Conservation (phyloP, 2,797 vertebrate species). For the Luscinia luscinia region DNA sequence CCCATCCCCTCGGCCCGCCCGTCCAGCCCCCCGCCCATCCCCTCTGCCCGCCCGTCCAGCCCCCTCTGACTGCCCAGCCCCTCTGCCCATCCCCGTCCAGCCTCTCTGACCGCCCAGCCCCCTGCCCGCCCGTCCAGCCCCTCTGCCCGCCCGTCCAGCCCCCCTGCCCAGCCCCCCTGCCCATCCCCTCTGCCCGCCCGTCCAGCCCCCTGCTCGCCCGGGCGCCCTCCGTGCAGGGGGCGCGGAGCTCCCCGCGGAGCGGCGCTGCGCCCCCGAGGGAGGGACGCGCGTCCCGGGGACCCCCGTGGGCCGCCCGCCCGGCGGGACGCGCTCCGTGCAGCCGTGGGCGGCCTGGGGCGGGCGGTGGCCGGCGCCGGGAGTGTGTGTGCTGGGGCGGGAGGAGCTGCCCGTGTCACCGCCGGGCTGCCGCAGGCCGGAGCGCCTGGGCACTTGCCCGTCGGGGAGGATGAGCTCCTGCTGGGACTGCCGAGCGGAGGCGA, state of each 20-base stretch:
- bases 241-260: background rate
- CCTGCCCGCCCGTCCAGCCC: background rate
- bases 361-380: background rate
- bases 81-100: background rate
- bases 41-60: no score
- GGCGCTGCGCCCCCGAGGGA: background rate
- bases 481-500: background rate
- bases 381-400: background rate
- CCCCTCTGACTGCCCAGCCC: background rate
- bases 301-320: rapidly evolving
- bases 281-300: rapidly evolving
- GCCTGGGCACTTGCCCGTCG: no score
- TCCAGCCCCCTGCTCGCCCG: background rate
- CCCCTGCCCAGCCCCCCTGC: background rate
- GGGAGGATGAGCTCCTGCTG: background rate
- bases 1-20: background rate
- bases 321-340: background rate
- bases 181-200: background rate
- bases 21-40: no score
- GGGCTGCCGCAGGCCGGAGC: background rate
- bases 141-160: background rate
- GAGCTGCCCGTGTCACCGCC: no score
- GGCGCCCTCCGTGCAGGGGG: no score
- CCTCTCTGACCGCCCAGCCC: background rate
- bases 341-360: background rate